Base-by-base conservation (phyloP, 2,888 invertebrate species). In the Lasioglossum figueresi region DNA sequence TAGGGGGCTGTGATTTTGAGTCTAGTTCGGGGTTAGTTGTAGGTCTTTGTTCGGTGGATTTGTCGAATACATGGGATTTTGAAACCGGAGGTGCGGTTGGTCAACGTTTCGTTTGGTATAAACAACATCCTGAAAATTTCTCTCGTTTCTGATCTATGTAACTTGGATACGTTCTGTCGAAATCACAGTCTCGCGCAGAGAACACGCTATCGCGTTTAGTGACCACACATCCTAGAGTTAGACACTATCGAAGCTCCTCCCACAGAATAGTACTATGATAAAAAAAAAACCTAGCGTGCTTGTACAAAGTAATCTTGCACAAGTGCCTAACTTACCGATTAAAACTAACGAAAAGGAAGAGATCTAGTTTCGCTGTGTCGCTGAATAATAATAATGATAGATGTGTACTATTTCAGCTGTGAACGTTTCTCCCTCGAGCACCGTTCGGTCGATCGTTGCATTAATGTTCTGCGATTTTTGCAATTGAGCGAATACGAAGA, bases 301-400 rank as follows among this genome's bases (percentile, higher is more conserved):
- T 63, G 63, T 63, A 63, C 63, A 63, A 63, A 63, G 14, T 63
- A 63, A 63, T 63, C 63, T 63, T 63, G 63, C 63, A 14, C 63
- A 63, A 63, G 63, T 63, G 63, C 63, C 63, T 63, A 63, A 63
- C 63, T 27, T 31, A 63, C 63, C 16, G 31, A 63, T 14, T 31
- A 63, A 63, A 31, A 16, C 6, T 4, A 31, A 31, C 48, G n/a
- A 16, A 12, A 63, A 6, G 16, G 6, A 31, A 16, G 14, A 63
- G 2, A 31, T 27, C 31, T 63, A 63, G 63, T 59, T 59, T 59
- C 59, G 2, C 63, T n/a, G n/a, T n/a, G n/a, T 63, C 63, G 63
- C 16, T 27, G 27, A 27, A 63, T 56, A 63, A 31, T 31, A 27
- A 4, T 59, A 48, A 48, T 23, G 2, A 23, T 48, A 48, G 48